Percentiles rank a stretch among this genome's conserved stretches.
phyloP scores from a whole-genome alignment of 2,113 vertebrate genomes.

The Tringa solitaria region DNA sequence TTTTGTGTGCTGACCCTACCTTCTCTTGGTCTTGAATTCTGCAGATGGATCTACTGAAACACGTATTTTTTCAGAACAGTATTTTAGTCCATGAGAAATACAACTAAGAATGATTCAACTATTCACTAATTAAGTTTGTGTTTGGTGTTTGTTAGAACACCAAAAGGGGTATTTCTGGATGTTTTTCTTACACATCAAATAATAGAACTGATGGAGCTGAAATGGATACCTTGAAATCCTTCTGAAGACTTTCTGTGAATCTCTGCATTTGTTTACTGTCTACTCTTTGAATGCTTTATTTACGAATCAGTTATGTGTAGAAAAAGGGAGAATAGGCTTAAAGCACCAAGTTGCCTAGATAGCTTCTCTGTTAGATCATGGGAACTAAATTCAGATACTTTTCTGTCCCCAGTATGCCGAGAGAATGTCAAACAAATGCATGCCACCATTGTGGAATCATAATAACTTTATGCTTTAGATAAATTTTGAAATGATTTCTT shows the following conservation, averaged over 20 bases:
- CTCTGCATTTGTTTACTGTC: background rate
- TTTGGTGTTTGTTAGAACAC: background rate
- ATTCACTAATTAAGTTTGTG: background rate
- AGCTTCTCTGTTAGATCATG: constrained; percentile 53
- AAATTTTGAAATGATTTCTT: constrained; percentile 47
- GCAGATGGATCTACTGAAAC: background rate
- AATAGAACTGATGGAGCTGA: background rate
- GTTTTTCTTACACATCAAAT: background rate
- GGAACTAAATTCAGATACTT: constrained; percentile 46
- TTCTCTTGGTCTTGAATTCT: background rate
- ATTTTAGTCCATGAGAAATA: background rate
- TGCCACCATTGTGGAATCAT: constrained; percentile 53
- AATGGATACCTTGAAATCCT: background rate
- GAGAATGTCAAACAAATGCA: constrained; percentile 52
- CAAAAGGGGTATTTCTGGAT: background rate
- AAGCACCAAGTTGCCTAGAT: background rate
- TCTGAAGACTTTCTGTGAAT: background rate
- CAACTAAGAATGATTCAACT: background rate
- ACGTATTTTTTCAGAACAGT: background rate
- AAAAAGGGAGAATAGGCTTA: background rate
- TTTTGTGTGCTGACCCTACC: background rate
- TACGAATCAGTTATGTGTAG: background rate
- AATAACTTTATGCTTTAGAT: constrained; percentile 50
- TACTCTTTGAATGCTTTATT: background rate
- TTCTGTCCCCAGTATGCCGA: background rate